Conservation (phyloP, 1,140 invertebrate genomes). For the Cryptotermes secundus region DNA sequence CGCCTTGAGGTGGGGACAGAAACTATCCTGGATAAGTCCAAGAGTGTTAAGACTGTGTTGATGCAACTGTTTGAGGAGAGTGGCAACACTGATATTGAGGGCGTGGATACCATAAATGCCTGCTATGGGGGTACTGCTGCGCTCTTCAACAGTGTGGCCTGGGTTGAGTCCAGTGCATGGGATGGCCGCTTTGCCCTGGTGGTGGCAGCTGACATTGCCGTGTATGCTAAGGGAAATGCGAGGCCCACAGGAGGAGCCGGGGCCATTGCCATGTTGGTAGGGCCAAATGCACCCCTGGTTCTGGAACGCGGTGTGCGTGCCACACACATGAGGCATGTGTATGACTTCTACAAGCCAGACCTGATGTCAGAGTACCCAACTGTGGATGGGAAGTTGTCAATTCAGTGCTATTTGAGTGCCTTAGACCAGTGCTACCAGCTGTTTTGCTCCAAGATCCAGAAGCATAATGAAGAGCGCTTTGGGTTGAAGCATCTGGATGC, state of each 20-base stretch:
- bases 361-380: slow-evolving; percentile 91
- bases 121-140: slow-evolving; percentile 98
- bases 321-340: slow-evolving; percentile 90
- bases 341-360: slow-evolving; percentile 99
- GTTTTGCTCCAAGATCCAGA: slow-evolving; percentile 74
- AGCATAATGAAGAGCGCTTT: slow-evolving; percentile 45
- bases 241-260: slow-evolving; percentile 97
- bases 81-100: slow-evolving; percentile 91
- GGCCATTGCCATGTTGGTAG: slow-evolving; percentile 94
- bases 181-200: slow-evolving; percentile 94
- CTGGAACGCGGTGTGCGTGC: slow-evolving; percentile 82
- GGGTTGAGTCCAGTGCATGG: slow-evolving; percentile 96
- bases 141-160: slow-evolving; percentile 93
- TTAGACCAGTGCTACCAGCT: slow-evolving; percentile 90
- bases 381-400: slow-evolving; percentile 94
- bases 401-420: slow-evolving; percentile 91
- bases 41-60: slow-evolving; percentile 94
- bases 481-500: slow-evolving; percentile 73
- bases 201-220: slow-evolving; percentile 92
- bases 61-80: slow-evolving; percentile 91
- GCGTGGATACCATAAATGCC: slow-evolving; percentile 96
- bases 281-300: slow-evolving; percentile 87
- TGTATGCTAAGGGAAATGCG: slow-evolving; percentile 90
- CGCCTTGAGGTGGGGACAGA: slow-evolving; percentile 97
- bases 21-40: slow-evolving; percentile 97